phyloP scores from a whole-genome alignment of 2,113 vertebrate species.

The Enhydra lutris region DNA sequence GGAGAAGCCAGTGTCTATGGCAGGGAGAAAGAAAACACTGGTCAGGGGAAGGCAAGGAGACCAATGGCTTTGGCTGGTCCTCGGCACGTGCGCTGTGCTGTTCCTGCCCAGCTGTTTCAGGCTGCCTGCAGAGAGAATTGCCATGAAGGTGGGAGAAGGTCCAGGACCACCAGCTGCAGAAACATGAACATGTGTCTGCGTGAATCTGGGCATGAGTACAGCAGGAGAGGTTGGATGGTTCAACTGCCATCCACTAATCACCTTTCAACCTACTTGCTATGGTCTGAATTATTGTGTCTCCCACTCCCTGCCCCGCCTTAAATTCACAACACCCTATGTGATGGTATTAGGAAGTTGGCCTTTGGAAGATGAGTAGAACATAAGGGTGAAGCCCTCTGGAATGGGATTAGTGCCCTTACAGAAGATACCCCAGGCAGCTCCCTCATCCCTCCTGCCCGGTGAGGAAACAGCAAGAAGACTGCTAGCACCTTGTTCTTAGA shows the following conservation, averaged over 20 bases:
- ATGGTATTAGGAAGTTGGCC: not conserved
- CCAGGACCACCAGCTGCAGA: not conserved
- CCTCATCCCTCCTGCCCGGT: not conserved
- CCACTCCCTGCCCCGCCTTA: not conserved
- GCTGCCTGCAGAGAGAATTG: not conserved
- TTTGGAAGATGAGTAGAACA: not conserved
- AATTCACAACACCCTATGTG: not conserved
- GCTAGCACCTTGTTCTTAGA: not conserved
- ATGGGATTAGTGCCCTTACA: not conserved
- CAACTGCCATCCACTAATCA: not conserved
- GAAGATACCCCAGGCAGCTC: too few species aligned
- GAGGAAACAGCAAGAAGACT: not conserved
- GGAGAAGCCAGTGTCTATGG: not conserved
- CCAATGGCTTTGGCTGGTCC: rapidly evolving
- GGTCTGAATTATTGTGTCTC: not conserved
- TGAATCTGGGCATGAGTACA: not conserved
- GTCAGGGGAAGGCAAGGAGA: too few species aligned
- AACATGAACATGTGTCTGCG: not conserved
- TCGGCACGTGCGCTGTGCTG: rapidly evolving
- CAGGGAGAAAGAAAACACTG: not conserved
- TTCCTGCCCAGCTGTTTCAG: not conserved
- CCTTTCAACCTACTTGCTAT: not conserved
- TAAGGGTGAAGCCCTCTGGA: not conserved
- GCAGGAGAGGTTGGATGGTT: not conserved
- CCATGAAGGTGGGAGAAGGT: too few species aligned